phyloP scores from a whole-genome alignment of 2,888 invertebrate species.

The Epinotia ramella region DNA sequence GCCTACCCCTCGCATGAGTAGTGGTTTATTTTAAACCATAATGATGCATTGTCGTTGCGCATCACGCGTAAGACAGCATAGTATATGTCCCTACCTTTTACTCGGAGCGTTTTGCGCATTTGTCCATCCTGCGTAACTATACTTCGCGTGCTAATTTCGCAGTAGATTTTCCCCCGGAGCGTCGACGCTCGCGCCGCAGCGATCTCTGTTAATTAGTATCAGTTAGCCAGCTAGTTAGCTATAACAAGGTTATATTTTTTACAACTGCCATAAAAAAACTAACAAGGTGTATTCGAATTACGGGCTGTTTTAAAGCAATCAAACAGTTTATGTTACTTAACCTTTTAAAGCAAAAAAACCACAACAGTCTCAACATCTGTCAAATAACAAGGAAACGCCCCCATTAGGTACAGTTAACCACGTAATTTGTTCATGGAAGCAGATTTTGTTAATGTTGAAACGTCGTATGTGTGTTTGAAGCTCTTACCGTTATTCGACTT shows the following conservation, averaged over 20 bases:
- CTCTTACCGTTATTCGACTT: background rate
- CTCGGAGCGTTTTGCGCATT: no score
- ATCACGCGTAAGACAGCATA: no score
- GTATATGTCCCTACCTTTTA: no score
- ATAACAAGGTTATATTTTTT: conserved; percentile 26
- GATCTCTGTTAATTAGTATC: conserved; percentile 7
- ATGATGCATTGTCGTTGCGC: no score
- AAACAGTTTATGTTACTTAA: conserved; percentile 41
- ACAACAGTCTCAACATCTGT: conserved; percentile 62
- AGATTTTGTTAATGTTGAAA: background rate
- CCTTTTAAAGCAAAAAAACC: conserved; percentile 47
- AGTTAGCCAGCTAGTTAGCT: conserved; percentile 1
- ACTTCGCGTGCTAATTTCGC: conserved; percentile 2
- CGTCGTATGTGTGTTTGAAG: background rate
- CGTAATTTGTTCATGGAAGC: background rate
- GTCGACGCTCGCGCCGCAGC: background rate
- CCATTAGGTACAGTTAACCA: conserved; percentile 13
- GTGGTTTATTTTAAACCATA: no score
- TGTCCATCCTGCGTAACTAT: background rate
- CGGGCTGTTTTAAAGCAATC: conserved; percentile 34
- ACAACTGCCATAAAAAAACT: conserved; percentile 12
- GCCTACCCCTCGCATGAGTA: no score
- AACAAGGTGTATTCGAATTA: conserved; percentile 42
- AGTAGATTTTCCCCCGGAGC: background rate
- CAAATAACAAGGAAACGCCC: conserved; percentile 51